phyloP scores from a whole-genome alignment of 2,113 vertebrate genomes.

The Mus pahari region DNA sequence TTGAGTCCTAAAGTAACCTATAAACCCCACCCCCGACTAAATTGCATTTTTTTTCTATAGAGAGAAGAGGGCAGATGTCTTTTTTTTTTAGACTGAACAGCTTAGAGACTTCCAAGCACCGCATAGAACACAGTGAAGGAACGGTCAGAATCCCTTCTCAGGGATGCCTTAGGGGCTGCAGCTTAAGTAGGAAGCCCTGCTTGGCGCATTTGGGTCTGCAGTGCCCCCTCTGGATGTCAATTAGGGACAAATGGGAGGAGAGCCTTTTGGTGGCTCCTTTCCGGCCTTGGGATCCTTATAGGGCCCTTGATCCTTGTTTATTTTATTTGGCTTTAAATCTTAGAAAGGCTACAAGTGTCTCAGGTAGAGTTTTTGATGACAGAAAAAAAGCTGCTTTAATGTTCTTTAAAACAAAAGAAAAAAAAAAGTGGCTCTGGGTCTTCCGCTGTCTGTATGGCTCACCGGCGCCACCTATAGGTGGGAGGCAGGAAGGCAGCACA shows the following conservation, averaged over 20 bases:
- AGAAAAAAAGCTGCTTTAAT: slow-evolving; percentile 68
- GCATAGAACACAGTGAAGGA: neutral
- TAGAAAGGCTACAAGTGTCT: slow-evolving; percentile 75
- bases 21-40: neutral
- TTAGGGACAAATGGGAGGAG: slow-evolving; percentile 72
- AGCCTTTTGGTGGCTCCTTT: slow-evolving; percentile 63
- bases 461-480: slow-evolving; percentile 75
- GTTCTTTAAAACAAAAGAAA: slow-evolving; percentile 72
- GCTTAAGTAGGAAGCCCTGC: neutral
- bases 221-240: slow-evolving; percentile 68
- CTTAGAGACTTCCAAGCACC: neutral
- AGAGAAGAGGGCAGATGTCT: neutral
- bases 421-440: neutral
- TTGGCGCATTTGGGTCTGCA: neutral
- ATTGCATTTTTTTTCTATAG: neutral
- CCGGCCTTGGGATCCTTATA: slow-evolving; percentile 75
- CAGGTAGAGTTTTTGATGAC: slow-evolving; percentile 71
- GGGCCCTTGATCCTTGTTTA: slow-evolving; percentile 71
- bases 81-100: neutral
- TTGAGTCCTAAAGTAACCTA: slow-evolving; percentile 38
- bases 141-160: neutral
- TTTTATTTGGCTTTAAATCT: slow-evolving; percentile 81
- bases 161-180: neutral
- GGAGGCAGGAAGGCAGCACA: neutral
- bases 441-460: neutral